Evolutionary conservation across 2,797 vertebrate genomes (phyloP).

Genomic region (Rhincodon typus): DNA sequence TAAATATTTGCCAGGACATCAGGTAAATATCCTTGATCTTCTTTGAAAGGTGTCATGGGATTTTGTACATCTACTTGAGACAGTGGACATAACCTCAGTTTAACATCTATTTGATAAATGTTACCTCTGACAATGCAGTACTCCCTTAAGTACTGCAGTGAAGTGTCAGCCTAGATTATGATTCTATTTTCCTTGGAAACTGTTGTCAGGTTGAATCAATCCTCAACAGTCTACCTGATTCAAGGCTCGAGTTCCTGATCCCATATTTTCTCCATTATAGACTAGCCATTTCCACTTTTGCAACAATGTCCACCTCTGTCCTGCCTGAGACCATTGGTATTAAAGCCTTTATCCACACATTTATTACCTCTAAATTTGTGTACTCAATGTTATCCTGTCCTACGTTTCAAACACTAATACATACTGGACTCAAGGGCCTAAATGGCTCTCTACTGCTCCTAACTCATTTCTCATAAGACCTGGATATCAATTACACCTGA

Average conservation of each 20-base stretch:
- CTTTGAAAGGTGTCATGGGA: background rate
- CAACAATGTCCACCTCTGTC: background rate
- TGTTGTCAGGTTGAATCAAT: background rate
- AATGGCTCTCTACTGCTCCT: no score
- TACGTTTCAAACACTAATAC: background rate
- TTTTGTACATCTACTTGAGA: background rate
- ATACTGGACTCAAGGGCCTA: background rate
- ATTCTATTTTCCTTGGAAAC: background rate
- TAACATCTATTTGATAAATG: background rate
- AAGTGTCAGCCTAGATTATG: background rate
- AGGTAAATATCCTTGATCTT: background rate
- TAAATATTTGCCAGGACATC: background rate
- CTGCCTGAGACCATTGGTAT: background rate
- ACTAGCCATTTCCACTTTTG: background rate
- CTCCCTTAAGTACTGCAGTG: background rate
- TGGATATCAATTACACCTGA: background rate
- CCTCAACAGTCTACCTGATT: background rate
- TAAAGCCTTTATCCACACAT: background rate
- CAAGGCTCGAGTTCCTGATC: background rate
- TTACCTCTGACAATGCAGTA: background rate
- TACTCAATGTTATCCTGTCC: background rate
- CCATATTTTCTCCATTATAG: background rate
- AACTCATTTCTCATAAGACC: background rate
- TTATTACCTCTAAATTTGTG: background rate
- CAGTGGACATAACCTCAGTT: background rate